Percentiles rank a stretch among this genome's conserved stretches.
phyloP scores from a whole-genome alignment of 2,888 invertebrate genomes.

The Pristionchus arcanus region DNA sequence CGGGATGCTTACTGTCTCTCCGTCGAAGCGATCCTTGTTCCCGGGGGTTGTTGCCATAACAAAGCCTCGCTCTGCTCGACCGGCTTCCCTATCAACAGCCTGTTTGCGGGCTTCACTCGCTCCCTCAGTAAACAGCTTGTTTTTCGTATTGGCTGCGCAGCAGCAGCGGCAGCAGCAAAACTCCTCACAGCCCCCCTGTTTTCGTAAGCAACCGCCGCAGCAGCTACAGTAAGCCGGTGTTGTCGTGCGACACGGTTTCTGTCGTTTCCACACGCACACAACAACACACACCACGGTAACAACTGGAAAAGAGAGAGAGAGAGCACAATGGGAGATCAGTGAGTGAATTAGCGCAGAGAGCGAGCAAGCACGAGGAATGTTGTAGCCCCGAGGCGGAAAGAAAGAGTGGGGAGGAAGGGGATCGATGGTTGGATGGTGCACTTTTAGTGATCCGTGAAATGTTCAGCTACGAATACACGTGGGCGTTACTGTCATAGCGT shows the following conservation, averaged over 20 bases:
- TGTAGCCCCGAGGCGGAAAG: not conserved
- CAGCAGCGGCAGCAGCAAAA: not conserved
- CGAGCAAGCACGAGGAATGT: not conserved
- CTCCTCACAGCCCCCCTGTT: not conserved
- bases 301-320: not conserved
- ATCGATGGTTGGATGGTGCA: no score
- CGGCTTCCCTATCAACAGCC: not conserved
- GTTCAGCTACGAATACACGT: no score
- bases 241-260: not conserved
- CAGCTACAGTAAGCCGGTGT: not conserved
- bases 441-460: no score
- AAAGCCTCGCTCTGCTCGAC: not conserved
- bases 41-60: conserved; percentile 20
- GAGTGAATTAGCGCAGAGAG: not conserved
- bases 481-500: no score
- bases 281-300: not conserved
- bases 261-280: not conserved
- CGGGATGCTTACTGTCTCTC: not conserved
- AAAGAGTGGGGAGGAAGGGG: not conserved
- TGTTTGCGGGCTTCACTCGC: not conserved
- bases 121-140: conserved; percentile 24
- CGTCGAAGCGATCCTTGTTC: not conserved
- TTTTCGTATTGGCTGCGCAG: not conserved
- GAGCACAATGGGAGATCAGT: not conserved
- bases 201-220: not conserved